Conservation (phyloP, 2,797 vertebrate genomes). For the Moxostoma hubbsi region DNA sequence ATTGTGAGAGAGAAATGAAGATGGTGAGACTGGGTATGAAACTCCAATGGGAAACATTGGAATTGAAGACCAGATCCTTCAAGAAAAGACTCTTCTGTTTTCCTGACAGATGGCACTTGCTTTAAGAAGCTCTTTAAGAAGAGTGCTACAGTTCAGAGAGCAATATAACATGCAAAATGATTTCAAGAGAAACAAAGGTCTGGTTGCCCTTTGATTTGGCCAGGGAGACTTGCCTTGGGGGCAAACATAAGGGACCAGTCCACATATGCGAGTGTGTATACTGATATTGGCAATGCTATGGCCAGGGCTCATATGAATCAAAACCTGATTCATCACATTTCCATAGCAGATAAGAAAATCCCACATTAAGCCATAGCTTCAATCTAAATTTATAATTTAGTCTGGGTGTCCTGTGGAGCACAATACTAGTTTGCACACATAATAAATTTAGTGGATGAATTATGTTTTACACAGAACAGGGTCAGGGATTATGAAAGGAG, state of each 20-base stretch:
- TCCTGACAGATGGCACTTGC: no score
- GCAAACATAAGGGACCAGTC: not conserved
- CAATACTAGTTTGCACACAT: not conserved
- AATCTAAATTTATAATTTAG: slow-evolving; percentile 34
- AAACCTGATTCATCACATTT: slow-evolving; percentile 9
- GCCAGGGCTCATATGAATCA: not conserved
- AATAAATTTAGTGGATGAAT: slow-evolving; percentile 13
- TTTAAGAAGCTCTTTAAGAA: no score
- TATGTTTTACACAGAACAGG: slow-evolving; percentile 30
- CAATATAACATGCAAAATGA: no score
- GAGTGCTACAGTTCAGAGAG: no score
- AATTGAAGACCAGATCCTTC: no score
- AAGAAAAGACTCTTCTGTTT: no score
- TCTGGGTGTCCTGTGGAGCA: slow-evolving; percentile 28
- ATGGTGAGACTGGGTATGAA: no score
- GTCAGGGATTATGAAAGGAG: slow-evolving; percentile 54
- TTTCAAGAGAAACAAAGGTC: no score
- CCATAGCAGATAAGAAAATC: slow-evolving; percentile 21
- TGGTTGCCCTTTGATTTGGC: no score
- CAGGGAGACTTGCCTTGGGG: no score
- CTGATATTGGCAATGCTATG: not conserved
- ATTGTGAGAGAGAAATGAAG: no score
- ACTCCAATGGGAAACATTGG: no score
- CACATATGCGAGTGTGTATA: not conserved
- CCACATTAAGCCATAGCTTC: slow-evolving; percentile 2